Percentiles rank a stretch among this genome's conserved stretches.
Conservation (phyloP, 1,140 invertebrate genomes). For the Macrotrachela quadricornifera region DNA sequence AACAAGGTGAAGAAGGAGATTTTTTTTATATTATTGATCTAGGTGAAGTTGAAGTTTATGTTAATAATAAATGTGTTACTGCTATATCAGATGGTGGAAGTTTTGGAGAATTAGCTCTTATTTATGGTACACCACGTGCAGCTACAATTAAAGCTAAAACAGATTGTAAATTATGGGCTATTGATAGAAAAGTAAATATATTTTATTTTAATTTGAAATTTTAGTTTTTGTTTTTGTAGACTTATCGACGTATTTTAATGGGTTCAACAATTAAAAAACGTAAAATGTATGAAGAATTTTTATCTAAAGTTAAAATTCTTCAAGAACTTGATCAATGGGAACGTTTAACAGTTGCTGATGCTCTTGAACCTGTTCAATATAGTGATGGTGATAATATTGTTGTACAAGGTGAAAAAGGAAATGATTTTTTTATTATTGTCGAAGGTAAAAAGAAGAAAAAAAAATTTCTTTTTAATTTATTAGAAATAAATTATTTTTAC, state of each 20-base stretch:
- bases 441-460: no score
- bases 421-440: slow-evolving; percentile 98
- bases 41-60: slow-evolving; percentile 78
- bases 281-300: slow-evolving; percentile 98
- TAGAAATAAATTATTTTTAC: not conserved
- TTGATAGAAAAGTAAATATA: slow-evolving; percentile 91
- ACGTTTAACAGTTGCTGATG: slow-evolving; percentile 84
- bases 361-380: slow-evolving; percentile 68
- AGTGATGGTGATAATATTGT: slow-evolving; percentile 87
- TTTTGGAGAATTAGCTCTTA: slow-evolving; percentile 88
- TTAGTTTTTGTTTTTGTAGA: slow-evolving; percentile 22
- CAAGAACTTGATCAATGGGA: slow-evolving; percentile 99
- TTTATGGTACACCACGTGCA: slow-evolving; percentile 87
- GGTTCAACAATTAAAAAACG: slow-evolving; percentile 85
- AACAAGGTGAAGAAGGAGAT: slow-evolving; percentile 90
- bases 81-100: slow-evolving; percentile 86
- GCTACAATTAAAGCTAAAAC: slow-evolving; percentile 81
- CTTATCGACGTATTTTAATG: slow-evolving; percentile 94
- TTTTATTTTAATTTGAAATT: slow-evolving; percentile 21
- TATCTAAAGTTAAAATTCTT: slow-evolving; percentile 58
- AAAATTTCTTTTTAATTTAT: no score
- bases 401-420: slow-evolving; percentile 82
- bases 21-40: slow-evolving; percentile 99
- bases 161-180: slow-evolving; percentile 89
- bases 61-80: slow-evolving; percentile 56